Evolutionary conservation across 2,797 vertebrate species (phyloP).

Genomic region (Graptemys geographica): DNA sequence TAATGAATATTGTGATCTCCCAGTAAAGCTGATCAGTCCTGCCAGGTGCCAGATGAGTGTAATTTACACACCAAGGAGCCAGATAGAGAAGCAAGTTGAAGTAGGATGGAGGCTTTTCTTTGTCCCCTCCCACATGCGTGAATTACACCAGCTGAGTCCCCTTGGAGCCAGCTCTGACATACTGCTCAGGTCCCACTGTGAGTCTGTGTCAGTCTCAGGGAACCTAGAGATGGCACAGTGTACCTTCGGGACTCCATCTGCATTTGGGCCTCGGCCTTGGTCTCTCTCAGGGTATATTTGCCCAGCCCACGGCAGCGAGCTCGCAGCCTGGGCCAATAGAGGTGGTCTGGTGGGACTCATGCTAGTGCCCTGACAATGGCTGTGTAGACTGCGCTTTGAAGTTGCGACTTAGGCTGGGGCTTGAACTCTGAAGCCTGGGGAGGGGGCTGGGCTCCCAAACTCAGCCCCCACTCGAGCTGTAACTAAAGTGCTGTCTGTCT

Average conservation of each 20-base stretch:
- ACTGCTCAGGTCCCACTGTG: not conserved
- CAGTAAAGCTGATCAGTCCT: not conserved
- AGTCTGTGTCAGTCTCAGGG: not conserved
- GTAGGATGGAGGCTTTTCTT: not conserved
- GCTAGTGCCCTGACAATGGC: not conserved
- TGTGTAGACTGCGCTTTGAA: not conserved
- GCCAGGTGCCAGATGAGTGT: not conserved
- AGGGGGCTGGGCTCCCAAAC: not conserved
- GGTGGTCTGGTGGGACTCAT: not conserved
- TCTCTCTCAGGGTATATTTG: not conserved
- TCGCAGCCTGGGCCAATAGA: too few species aligned
- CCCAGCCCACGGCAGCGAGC: not conserved
- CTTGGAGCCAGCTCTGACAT: not conserved
- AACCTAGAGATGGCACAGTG: not conserved
- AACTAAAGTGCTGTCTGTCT: too few species aligned
- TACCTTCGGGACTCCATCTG: not conserved
- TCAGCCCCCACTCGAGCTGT: not conserved
- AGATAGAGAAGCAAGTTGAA: rapidly evolving
- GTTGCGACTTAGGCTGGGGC: too few species aligned
- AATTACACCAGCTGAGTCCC: not conserved
- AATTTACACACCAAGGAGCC: not conserved
- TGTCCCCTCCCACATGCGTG: constrained; percentile 21
- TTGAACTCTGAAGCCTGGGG: not conserved
- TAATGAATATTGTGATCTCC: not conserved
- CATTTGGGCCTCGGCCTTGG: rapidly evolving